Percentiles rank a stretch among this genome's conserved stretches.
Conservation (phyloP, 1,140 invertebrate species). For the Capitella teleta region DNA sequence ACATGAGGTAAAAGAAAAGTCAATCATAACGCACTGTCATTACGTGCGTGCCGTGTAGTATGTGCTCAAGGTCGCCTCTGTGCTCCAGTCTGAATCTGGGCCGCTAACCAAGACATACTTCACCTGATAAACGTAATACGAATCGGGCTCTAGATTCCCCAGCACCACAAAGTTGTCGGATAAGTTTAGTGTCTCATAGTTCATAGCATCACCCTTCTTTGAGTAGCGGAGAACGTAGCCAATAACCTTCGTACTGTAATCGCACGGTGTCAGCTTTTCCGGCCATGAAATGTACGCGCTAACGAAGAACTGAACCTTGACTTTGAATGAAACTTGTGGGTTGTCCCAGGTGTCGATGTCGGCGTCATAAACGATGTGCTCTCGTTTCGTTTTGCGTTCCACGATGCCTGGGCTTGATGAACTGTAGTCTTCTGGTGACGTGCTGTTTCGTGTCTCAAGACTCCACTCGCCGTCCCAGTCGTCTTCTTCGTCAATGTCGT, state of each 20-base stretch:
- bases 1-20: too few relatives aligned
- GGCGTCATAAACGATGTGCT: too few relatives aligned
- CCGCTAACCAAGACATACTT: conserved; percentile 8
- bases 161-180: conserved; percentile 7
- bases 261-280: background rate
- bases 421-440: too few relatives aligned
- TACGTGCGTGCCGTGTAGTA: background rate
- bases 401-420: too few relatives aligned
- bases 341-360: background rate
- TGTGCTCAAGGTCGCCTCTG: background rate
- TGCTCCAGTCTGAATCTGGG: conserved; percentile 8
- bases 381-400: too few relatives aligned
- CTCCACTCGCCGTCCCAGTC: too few relatives aligned
- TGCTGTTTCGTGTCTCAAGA: too few relatives aligned
- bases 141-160: conserved; percentile 5
- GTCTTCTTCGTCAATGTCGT: too few relatives aligned
- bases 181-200: background rate
- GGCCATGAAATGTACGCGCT: conserved; percentile 10
- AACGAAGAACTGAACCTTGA: background rate
- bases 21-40: too few relatives aligned
- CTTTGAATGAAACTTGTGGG: background rate
- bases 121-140: conserved; percentile 10
- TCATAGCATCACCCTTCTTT: background rate
- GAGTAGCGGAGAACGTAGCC: conserved; percentile 1
- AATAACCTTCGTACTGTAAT: background rate